Base-by-base conservation (phyloP, 1,140 invertebrate genomes). In the Propsilocerus akamusi region DNA sequence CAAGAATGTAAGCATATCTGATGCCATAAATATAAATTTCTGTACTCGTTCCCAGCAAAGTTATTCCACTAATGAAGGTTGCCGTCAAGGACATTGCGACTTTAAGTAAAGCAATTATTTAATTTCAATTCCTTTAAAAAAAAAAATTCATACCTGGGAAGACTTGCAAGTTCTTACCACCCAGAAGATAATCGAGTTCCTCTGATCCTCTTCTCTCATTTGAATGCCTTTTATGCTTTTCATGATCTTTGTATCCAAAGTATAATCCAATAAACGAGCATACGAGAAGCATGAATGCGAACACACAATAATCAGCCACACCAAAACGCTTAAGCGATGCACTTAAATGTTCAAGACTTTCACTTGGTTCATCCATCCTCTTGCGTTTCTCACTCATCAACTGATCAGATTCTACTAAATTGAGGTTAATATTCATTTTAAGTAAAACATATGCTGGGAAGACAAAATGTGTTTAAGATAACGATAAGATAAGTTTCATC, bases 21-120 rank as follows among this genome's bases (percentile, higher is more conserved):
- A 75, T 80, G 0, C 84, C 84, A 56, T 83, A 82, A 5, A 83
- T 64, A 58, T 91, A 91, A n/a, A 89, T 70, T 63, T 91, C 86
- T 0, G 84, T 86, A 0, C 86, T 86, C 8, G 74, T 86, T 0
- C 86, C 34, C 17, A 41, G 22, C 17, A 41, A 41, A 20, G 34
- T 20, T 7, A 41, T 41, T 6, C 34, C 34, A 1, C 14, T 20
- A 3, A 41, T 41, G 11, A 14, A 41, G 2, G 34, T 20, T 1
- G 34, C 34, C 10, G 22, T 20, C 17, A 41, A 20, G 2, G 34
- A 41, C 34, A 41, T 41, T 3, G 34, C 34, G 7, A 41, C 34
- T n/a, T n/a, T n/a, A n/a, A n/a, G n/a, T n/a, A n/a, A n/a, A n/a
- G n/a, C n/a, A n/a, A n/a, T n/a, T n/a, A n/a, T n/a, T n/a, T n/a